Conservation (phyloP, 2,888 invertebrate genomes). For the Rapana venosa region DNA sequence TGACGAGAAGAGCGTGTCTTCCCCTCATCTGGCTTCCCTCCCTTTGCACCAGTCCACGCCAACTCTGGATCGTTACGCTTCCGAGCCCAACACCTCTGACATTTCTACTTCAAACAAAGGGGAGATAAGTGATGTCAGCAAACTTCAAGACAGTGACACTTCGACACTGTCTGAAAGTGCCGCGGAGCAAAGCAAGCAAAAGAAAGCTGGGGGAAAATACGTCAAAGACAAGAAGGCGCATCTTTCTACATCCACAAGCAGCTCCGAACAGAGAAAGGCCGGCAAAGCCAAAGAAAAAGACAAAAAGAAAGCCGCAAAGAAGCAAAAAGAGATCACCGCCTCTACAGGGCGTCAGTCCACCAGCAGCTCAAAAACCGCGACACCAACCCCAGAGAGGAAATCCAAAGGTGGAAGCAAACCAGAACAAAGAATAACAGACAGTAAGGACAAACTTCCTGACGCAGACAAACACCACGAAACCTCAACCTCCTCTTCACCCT, state of each 20-base stretch:
- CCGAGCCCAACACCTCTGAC: neutral
- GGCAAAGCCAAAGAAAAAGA: conserved; percentile 10
- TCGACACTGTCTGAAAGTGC: conserved; percentile 28
- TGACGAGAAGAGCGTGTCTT: neutral
- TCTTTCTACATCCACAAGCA: neutral
- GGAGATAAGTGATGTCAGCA: neutral
- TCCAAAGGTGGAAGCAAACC: neutral
- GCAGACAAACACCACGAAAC: neutral
- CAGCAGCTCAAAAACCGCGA: neutral
- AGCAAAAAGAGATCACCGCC: neutral
- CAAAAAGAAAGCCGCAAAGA: neutral
- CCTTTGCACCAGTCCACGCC: conserved; percentile 38
- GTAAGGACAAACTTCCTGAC: neutral
- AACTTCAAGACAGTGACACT: conserved; percentile 30
- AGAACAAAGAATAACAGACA: conserved; percentile 6
- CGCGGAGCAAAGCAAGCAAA: neutral
- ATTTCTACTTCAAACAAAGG: neutral
- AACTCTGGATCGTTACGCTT: conserved; percentile 2
- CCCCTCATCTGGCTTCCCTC: neutral
- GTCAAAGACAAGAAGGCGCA: neutral
- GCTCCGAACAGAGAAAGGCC: neutral
- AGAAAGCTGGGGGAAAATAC: neutral
- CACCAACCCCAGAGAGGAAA: conserved; percentile 26
- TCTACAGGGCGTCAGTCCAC: neutral
- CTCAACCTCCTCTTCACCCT: neutral